A percentile compares a stretch with the other conserved stretches of the same genome.
These are phyloP conservation scores for Centrocercus urophasianus DNA, from an alignment of 2,113 vertebrate species.

Conservation along the genomic window DNA sequence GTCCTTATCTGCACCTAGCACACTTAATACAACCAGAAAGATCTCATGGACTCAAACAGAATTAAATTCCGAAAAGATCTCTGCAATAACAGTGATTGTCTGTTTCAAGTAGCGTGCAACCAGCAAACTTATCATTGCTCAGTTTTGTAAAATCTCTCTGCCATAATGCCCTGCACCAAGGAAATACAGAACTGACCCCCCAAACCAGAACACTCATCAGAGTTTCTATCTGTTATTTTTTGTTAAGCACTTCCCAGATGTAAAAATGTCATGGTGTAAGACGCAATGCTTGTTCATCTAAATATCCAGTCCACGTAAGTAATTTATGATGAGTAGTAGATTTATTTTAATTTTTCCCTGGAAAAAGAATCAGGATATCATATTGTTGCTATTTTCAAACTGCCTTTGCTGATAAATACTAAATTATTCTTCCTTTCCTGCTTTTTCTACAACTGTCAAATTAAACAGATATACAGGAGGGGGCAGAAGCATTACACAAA, in stretches of 20 bases:
- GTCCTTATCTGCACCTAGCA: neutral
- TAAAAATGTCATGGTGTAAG: neutral
- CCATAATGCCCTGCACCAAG: neutral
- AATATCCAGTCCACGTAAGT: neutral
- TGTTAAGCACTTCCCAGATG: neutral
- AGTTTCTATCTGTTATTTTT: neutral
- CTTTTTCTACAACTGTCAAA: neutral
- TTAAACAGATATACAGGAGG: constrained; percentile 53
- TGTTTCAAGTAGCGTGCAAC: neutral
- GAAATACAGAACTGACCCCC: neutral
- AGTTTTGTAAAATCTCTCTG: neutral
- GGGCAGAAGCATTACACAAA: constrained; percentile 60
- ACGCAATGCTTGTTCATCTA: neutral
- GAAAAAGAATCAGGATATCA: neutral
- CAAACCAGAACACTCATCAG: neutral
- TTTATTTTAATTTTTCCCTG: neutral
- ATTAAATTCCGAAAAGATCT: neutral
- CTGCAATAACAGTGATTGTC: neutral
- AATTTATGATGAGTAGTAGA: neutral
- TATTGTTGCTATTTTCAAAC: neutral
- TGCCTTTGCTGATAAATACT: neutral
- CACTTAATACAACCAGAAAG: neutral
- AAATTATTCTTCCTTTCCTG: neutral
- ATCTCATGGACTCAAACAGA: neutral
- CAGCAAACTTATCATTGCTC: neutral